A percentile compares a stretch with the other conserved stretches of the same genome.
phyloP scores from a whole-genome alignment of 2,888 invertebrate species.

The Ornithoptera alexandrae region DNA sequence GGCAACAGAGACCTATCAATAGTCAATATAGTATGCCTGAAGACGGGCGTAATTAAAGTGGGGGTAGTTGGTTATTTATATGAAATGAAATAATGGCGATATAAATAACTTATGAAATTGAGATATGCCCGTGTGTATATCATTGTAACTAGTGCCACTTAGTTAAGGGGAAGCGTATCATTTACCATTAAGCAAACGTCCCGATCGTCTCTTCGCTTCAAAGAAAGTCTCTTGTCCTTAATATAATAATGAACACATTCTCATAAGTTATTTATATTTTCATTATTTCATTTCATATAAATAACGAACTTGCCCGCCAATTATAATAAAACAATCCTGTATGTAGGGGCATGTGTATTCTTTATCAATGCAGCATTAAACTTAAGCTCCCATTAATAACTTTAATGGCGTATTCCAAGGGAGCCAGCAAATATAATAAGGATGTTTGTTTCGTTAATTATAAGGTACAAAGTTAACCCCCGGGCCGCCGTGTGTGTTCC shows the following conservation, averaged over 20 bases:
- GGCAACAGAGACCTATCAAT: no score
- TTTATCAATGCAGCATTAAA: slow-evolving; percentile 22
- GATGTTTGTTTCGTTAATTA: slow-evolving; percentile 27
- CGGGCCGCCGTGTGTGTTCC: slow-evolving; percentile 13
- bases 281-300: background rate
- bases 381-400: slow-evolving; percentile 6
- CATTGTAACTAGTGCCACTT: no score
- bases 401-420: slow-evolving; percentile 4
- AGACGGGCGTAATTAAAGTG: no score
- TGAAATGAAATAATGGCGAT: background rate
- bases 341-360: background rate
- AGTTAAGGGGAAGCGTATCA: no score
- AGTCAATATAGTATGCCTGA: no score
- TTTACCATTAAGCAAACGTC: no score
- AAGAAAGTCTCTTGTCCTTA: background rate
- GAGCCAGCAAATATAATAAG: slow-evolving; percentile 12
- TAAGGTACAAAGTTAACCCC: slow-evolving; percentile 19
- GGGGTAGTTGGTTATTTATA: background rate
- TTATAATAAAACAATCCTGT: background rate
- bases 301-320: background rate
- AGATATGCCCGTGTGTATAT: background rate
- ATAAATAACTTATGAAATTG: background rate
- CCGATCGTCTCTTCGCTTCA: no score
- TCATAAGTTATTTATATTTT: background rate
- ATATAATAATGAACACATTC: background rate